These are phyloP conservation scores for Scaptomyza caliginosa DNA, from an alignment of 2,888 invertebrate species.

Conservation along the genomic window DNA sequence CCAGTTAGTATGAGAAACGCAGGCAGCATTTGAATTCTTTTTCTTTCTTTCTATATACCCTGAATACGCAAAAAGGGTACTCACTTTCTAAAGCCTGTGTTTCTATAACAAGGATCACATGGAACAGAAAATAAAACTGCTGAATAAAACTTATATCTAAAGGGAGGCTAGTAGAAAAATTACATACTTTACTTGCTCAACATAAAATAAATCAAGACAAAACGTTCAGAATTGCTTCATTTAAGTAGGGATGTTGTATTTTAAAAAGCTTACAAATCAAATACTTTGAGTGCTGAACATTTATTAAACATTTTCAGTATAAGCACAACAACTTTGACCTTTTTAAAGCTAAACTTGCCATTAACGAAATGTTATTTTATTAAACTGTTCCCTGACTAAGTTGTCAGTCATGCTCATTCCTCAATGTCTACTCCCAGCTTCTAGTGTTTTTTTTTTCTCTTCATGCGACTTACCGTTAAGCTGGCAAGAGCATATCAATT, in stretches of 20 bases:
- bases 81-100: conserved; percentile 31
- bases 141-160: not conserved
- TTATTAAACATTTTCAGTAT: not conserved
- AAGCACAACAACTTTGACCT: not conserved
- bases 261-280: not conserved
- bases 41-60: conserved; percentile 20
- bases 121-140: conserved; percentile 1
- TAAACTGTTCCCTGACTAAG: not conserved
- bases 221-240: conserved; percentile 10
- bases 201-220: conserved; percentile 13
- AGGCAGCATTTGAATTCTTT: conserved; percentile 34
- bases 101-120: conserved; percentile 19
- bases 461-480: conserved; percentile 8
- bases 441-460: not conserved
- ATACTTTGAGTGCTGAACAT: not conserved
- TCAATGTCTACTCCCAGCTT: not conserved
- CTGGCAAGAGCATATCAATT: conserved; percentile 53
- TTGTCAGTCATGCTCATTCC: conserved; percentile 1
- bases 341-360: not conserved
- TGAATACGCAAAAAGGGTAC: conserved; percentile 35
- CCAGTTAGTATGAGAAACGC: conserved; percentile 14
- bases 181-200: conserved; percentile 35
- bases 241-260: not conserved
- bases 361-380: not conserved
- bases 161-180: conserved; percentile 10